Base-by-base conservation (phyloP, 2,113 vertebrate genomes). In the Sander vitreus region DNA sequence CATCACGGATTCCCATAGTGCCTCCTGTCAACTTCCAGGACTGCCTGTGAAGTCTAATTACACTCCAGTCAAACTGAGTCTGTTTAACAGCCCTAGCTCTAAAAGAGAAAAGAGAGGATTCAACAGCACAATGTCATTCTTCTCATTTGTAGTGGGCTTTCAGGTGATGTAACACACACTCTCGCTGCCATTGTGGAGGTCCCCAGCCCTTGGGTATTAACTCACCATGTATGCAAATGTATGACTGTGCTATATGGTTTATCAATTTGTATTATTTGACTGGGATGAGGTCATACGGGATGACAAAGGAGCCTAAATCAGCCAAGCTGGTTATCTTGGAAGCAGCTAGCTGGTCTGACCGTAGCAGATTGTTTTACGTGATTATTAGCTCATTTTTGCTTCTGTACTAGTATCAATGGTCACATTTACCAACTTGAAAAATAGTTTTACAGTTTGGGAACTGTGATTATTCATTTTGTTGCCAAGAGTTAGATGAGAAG, bases 1-100 rank as follows among this genome's bases (percentile, higher is more conserved):
- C 33, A 3, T 80, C 62, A 59, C 62, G 81, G 81, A 85, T 86
- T 74, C 85, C 83, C 76, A 81, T 85, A 91, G 93, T 93, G 92
- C 93, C 92, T 94, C 85, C 72, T 77, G 78, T 87, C 81, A 78
- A 13, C 76, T 85, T 80, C 70, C 73, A 78, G 21, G 27, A 88
- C 84, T 75, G 60, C 71, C 84, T 85, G 64, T 64, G 79, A 85
- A 77, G 55, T 70, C 54, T 73, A 39, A 73, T 75, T 33, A 70
- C 36, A 65, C 45, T 47, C 16, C 72, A 69, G 54, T 65, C 58
- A 77, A 73, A 60, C 23, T 50, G 58, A 78, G 64, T 84, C 67
- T 70, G 39, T 83, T 51, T 19, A 59, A 86, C 51, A 74, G 58
- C 30, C 73, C 80, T 9, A 2, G 50, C 68, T 82, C 33, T 63